Evolutionary conservation across 2,797 vertebrate species (phyloP), one percentile per base, ranked within the genome.

Genomic region (Telmatherina bonti): DNA sequence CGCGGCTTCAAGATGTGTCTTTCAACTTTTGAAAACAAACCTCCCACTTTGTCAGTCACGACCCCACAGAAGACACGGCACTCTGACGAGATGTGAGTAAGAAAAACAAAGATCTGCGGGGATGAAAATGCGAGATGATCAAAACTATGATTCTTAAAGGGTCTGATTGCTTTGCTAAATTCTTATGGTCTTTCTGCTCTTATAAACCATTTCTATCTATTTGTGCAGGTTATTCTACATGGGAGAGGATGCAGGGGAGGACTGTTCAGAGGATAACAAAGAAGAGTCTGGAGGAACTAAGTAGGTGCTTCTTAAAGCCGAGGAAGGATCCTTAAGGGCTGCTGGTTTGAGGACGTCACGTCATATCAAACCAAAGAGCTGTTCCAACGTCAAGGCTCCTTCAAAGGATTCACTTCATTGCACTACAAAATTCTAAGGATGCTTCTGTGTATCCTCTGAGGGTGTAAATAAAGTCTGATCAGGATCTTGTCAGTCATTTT

Each of bases 1-100:
- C 63, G 22, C 26, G 38, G 61, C 73, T 62, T 68, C 57, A 52
- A 43, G 60, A 49, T 27, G 10, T 15, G 56, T 51, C 57, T 62
- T 69, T 79, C 30, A 10, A 56, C 59, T 79, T 64, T 73, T 4
- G 13, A 31, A 67, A 70, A 77, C 52, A 72, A 63, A 54, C 22
- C 67, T 33, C 45, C 20, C 13, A 64, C 33, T 67, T 73, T 67
- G 68, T 67, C 67, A 72, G 75, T 72, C 76, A 62, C 18, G 20
- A 56, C 30, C 54, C 24, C 27, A 63, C 27, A 36, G 56, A 16
- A 59, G 33, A 77, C 55, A 56, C 33, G 27, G 57, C 56, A 52
- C 63, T 55, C 29, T 67, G 38, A 49, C 43, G 52, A 55, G 43
- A 47, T n/a, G 22, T 51, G 47, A 24, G 10, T 11, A 51, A 51